Conservation (phyloP, 2,888 invertebrate genomes). For the Drosophila helvetica region DNA sequence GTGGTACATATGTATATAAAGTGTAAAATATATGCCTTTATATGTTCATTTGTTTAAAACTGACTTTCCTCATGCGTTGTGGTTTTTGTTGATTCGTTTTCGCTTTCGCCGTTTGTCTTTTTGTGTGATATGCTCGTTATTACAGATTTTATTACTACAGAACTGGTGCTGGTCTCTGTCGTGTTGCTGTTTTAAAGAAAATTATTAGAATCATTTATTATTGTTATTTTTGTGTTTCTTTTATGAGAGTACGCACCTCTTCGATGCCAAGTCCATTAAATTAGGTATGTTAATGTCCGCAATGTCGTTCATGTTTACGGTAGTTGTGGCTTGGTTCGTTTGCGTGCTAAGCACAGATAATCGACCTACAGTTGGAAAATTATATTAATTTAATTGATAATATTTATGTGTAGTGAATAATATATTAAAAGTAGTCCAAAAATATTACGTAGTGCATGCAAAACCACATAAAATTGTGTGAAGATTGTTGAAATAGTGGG, state of each 20-base stretch:
- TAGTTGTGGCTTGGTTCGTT: slow-evolving; percentile 82
- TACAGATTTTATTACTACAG: slow-evolving; percentile 84
- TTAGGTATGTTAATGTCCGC: slow-evolving; percentile 81
- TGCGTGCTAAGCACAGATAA: slow-evolving; percentile 84
- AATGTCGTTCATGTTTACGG: slow-evolving; percentile 82
- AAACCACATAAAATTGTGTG: neutral
- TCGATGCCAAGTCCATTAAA: slow-evolving; percentile 80
- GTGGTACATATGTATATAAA: neutral
- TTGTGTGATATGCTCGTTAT: slow-evolving; percentile 84
- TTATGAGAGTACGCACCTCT: slow-evolving; percentile 66
- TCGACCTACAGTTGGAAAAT: slow-evolving; percentile 73
- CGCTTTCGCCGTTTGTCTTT: slow-evolving; percentile 82
- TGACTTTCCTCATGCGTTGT: slow-evolving; percentile 83
- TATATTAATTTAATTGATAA: neutral
- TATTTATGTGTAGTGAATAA: neutral
- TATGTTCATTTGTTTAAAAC: slow-evolving; percentile 68
- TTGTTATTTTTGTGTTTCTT: neutral
- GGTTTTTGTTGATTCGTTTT: slow-evolving; percentile 78
- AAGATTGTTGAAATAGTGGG: neutral
- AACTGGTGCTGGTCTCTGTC: slow-evolving; percentile 82
- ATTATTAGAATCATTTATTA: neutral
- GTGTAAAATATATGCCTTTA: neutral
- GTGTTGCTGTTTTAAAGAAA: slow-evolving; percentile 76
- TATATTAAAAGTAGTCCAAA: slow-evolving; percentile 5
- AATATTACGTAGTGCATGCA: slow-evolving; percentile 5